Base-by-base conservation (phyloP, 2,797 vertebrate genomes). In the Pantherophis vulpinus region DNA sequence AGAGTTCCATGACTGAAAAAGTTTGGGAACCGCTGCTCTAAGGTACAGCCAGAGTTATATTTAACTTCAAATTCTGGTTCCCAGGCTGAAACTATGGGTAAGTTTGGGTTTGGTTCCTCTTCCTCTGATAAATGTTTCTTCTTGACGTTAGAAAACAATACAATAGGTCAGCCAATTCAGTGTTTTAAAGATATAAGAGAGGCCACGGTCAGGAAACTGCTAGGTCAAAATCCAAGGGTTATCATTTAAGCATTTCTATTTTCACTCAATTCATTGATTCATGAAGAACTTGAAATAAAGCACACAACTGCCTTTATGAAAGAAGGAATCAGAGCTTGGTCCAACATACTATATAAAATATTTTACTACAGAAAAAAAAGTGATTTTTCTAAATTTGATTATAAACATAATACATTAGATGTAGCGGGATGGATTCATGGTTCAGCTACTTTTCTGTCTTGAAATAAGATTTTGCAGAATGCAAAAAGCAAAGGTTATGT, bases 21-120 rank as follows among this genome's bases (percentile, higher is more conserved):
- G 16, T 74, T 74, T 74, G 16, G 66, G 7, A 74, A 74, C 32
- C 0, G 0, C 70, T 93, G 70, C 95, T 93, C 96, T 96, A 89
- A 95, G 95, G 93, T 90, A 94, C 95, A 96, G 94, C 92, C 94
- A 94, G 92, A 97, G 97, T 98, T 98, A 98, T 97, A 97, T 97
- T 96, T 97, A 97, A 97, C 96, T 88, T 95, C 93, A 94, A 88
- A 92, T 93, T 91, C 94, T 95, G 92, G 96, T 98, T 98, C 97
- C 97, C 97, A 97, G 95, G 96, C 93, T 95, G 94, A 96, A 94
- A 96, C 96, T 96, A 91, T 92, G 47, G 94, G 90, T 96, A 96
- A 93, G 90, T 94, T 93, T 59, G 93, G 93, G 88, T 94, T 96
- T 93, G 90, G 90, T 88, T 88, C 90, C 97, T 94, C 95, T 97